phyloP scores from a whole-genome alignment of 2,797 vertebrate genomes.

The Aphelocoma californica region DNA sequence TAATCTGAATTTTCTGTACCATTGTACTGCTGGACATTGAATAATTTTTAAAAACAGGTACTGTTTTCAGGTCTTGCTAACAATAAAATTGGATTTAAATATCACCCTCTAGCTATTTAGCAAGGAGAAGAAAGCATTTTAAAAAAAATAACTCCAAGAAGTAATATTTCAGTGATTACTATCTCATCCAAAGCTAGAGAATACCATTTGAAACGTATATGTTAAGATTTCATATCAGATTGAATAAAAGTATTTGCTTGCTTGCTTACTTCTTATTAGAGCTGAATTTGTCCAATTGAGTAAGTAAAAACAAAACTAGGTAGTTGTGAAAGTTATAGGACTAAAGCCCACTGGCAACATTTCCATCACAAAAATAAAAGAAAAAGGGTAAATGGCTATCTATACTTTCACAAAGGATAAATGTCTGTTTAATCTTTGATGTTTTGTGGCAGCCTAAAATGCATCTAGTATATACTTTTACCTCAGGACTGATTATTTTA shows the following conservation, averaged over 20 bases:
- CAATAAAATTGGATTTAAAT: not conserved
- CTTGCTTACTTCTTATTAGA: not conserved
- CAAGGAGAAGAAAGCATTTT: not conserved
- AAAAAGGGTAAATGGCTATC: not conserved
- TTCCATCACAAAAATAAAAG: not conserved
- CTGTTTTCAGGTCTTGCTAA: not conserved
- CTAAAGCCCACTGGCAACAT: not conserved
- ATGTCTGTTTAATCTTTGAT: not conserved
- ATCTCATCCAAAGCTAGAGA: not conserved
- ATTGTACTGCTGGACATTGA: not conserved
- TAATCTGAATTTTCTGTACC: not conserved
- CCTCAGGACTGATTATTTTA: not conserved
- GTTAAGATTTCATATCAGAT: not conserved
- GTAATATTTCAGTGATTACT: not conserved
- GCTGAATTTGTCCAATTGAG: not conserved
- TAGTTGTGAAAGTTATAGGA: not conserved
- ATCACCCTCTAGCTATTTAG: not conserved
- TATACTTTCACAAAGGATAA: not conserved
- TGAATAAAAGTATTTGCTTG: not conserved
- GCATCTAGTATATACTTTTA: not conserved
- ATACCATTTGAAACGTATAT: not conserved
- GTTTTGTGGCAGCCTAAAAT: not conserved
- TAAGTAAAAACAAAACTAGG: not conserved
- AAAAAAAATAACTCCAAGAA: not conserved
- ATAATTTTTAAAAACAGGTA: not conserved